phyloP scores from a whole-genome alignment of 1,140 invertebrate genomes.

The Diachasma alloeum region DNA sequence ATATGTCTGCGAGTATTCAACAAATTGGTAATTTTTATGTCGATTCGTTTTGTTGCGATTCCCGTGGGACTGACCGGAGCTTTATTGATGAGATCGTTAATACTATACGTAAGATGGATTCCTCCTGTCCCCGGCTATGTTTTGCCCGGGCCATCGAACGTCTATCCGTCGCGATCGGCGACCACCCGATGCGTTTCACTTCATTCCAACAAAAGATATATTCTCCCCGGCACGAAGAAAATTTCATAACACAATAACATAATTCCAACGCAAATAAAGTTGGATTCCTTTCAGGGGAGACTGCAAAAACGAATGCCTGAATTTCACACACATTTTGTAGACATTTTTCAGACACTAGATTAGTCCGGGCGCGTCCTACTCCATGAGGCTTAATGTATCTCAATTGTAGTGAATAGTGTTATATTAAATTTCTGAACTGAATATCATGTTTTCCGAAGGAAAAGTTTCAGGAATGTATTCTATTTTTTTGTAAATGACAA shows the following conservation, averaged over 20 bases:
- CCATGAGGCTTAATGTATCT: too few species aligned
- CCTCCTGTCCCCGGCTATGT: conserved; percentile 39
- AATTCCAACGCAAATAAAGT: not conserved
- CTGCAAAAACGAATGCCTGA: too few species aligned
- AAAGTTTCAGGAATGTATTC: too few species aligned
- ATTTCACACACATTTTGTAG: too few species aligned
- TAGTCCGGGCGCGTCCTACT: too few species aligned
- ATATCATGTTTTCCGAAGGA: too few species aligned
- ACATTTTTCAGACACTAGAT: too few species aligned
- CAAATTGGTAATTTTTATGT: conserved; percentile 55
- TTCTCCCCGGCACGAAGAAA: not conserved
- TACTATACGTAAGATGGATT: conserved; percentile 39
- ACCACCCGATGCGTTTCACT: conserved; percentile 52
- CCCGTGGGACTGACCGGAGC: not conserved
- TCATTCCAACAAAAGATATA: conserved; percentile 2
- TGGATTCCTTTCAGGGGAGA: not conserved
- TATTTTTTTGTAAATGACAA: too few species aligned
- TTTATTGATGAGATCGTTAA: conserved; percentile 59
- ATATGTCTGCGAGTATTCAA: conserved; percentile 43
- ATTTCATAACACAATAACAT: not conserved
- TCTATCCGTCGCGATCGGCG: conserved; percentile 58
- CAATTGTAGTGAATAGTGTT: too few species aligned
- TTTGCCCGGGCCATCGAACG: conserved; percentile 48
- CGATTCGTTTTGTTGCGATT: not conserved
- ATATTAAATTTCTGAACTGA: too few species aligned